Conservation (phyloP, 2,888 invertebrate genomes). For the Axea sp. region DNA sequence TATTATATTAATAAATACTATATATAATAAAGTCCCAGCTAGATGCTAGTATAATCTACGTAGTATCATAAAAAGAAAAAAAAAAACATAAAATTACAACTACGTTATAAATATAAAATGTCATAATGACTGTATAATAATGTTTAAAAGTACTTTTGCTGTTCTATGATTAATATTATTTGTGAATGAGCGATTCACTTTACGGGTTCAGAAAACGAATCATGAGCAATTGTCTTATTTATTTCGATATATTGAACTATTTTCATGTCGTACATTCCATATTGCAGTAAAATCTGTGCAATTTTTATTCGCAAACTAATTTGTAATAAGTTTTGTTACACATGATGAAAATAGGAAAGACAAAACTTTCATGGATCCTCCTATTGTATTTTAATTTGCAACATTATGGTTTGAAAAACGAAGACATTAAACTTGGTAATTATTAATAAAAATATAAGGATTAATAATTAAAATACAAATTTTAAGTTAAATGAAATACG, state of each 20-base stretch:
- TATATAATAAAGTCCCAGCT: constrained; percentile 69
- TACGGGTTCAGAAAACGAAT: constrained; percentile 51
- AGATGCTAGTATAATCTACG: constrained; percentile 70
- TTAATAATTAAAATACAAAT: not conserved
- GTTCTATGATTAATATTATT: constrained; percentile 45
- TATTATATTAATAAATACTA: constrained; percentile 64
- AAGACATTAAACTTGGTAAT: no score
- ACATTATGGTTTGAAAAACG: no score
- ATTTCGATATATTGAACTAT: constrained; percentile 6
- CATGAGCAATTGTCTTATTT: constrained; percentile 5
- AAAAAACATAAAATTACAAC: constrained; percentile 61
- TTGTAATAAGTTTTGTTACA: no score
- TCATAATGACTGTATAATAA: constrained; percentile 13
- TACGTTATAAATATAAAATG: constrained; percentile 69
- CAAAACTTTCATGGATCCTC: no score
- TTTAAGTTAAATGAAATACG: constrained; percentile 7
- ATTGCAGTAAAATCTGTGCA: not conserved
- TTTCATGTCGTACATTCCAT: constrained; percentile 30
- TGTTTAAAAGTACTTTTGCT: constrained; percentile 30
- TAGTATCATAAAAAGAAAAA: constrained; percentile 64
- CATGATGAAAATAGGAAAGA: no score
- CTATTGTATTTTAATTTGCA: no score
- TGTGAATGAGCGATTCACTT: constrained; percentile 36
- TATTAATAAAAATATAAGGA: no score
- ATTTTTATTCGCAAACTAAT: not conserved